Conservation (phyloP, 2,113 vertebrate species). For the Myodes glareolus region DNA sequence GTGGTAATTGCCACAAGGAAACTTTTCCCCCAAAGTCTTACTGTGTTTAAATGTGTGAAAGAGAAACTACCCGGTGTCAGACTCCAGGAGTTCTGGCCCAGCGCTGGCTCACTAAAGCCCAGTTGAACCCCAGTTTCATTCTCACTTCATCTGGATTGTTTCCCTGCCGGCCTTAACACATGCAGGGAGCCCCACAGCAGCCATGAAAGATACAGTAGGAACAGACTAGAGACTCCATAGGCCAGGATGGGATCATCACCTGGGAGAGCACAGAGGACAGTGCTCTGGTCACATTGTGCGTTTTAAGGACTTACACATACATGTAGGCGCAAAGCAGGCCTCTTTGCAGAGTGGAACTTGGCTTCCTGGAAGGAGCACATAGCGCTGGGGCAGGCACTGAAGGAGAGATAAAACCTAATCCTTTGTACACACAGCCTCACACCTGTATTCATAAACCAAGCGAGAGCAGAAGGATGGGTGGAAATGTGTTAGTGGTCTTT, state of each 20-base stretch:
- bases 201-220: not conserved
- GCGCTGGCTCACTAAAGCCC: not conserved
- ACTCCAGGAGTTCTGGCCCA: not conserved
- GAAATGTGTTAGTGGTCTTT: not conserved
- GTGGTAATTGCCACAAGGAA: not conserved
- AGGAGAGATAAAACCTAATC: no score
- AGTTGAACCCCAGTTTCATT: not conserved
- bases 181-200: not conserved
- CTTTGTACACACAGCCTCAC: not conserved
- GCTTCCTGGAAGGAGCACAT: not conserved
- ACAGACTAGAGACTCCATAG: fast-evolving
- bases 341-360: not conserved
- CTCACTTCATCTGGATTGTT: not conserved
- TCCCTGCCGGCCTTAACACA: not conserved
- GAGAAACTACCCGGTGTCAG: not conserved
- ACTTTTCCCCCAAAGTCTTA: not conserved
- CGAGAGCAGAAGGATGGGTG: not conserved
- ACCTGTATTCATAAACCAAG: not conserved
- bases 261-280: not conserved
- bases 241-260: fast-evolving
- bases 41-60: not conserved
- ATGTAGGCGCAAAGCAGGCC: not conserved
- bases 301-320: not conserved
- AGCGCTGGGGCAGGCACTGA: not conserved
- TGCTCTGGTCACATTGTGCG: not conserved